These are phyloP conservation scores for Panzeria rudis DNA, from an alignment of 2,888 invertebrate genomes.

Conservation along the genomic window DNA sequence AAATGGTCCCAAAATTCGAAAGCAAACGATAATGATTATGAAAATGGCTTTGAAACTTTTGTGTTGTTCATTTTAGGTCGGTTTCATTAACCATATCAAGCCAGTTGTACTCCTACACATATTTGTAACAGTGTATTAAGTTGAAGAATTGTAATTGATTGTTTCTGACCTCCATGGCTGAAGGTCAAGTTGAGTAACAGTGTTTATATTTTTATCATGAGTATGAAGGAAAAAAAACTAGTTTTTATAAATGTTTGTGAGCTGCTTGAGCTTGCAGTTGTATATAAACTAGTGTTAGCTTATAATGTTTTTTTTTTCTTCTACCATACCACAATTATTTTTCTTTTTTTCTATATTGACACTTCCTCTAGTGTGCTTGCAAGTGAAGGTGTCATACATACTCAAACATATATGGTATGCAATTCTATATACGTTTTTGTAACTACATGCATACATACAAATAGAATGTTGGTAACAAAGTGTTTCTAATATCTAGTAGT, in stretches of 20 bases:
- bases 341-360: slow-evolving; percentile 39
- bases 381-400: slow-evolving; percentile 39
- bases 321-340: slow-evolving; percentile 13
- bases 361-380: slow-evolving; percentile 43
- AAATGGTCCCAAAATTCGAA: too few species aligned
- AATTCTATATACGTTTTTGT: neutral
- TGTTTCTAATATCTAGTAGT: slow-evolving; percentile 14
- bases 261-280: slow-evolving; percentile 5
- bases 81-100: neutral
- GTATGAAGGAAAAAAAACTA: slow-evolving; percentile 20
- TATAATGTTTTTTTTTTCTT: neutral
- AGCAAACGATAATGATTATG: too few species aligned
- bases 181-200: slow-evolving; percentile 67
- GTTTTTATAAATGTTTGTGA: neutral
- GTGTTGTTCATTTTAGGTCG: neutral
- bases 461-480: slow-evolving; percentile 19
- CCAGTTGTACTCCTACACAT: slow-evolving; percentile 17
- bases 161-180: slow-evolving; percentile 64
- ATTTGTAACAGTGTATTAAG: slow-evolving; percentile 16
- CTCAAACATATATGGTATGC: neutral
- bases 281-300: neutral
- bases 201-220: slow-evolving; percentile 50
- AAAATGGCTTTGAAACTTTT: neutral
- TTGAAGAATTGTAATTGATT: slow-evolving; percentile 73
- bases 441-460: neutral